Base-by-base conservation (phyloP, 2,113 vertebrate genomes). In the Hemiscyllium ocellatum region DNA sequence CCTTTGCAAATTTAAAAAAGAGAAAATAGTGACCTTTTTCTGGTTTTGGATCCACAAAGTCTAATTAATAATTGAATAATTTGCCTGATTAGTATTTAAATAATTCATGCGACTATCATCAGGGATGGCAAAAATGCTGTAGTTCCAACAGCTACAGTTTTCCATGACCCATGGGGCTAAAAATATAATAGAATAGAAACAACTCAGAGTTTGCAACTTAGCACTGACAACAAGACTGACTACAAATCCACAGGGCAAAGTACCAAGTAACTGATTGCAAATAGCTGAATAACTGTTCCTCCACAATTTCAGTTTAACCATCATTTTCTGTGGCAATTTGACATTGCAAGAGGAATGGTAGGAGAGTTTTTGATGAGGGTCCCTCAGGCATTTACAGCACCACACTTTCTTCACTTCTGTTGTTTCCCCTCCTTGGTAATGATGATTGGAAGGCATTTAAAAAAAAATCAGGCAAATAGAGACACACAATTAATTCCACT, bases 201-300 rank as follows among this genome's bases (percentile, higher is more conserved):
- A 93, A 66, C 37, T 42, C 4, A n/a, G 66, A 37, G 56, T 37
- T 93, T 93, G 61, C 17, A 65, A 93, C 61, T 66, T 33, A 93
- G n/a, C 89, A 66, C 89, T 93, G 89, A 93, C 89, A 61, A 90
- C 52, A 93, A 66, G 89, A 93, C 37, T 66, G 66, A 93, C 89
- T 93, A 93, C 61, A 37, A 65, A 66, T 66, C 89, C 89, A 93
- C 61, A 33, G 89, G 89, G 89, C 89, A 93, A 93, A 37, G n/a
- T 66, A 68, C 61, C 22, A 68, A 93, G n/a, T 93, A 93, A 93
- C 33, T 68, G 89, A 91, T 91, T 91, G 89, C 89, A 93, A 93
- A 93, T 93, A 68, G 68, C 61, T 66, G n/a, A 66, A 20, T 37
- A 93, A 93, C 89, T 66, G 89, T 68, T 93, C 22, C n/a, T 93